These are phyloP conservation scores for Gallirallus australis DNA, from an alignment of 2,797 vertebrate species.

Conservation along the genomic window DNA sequence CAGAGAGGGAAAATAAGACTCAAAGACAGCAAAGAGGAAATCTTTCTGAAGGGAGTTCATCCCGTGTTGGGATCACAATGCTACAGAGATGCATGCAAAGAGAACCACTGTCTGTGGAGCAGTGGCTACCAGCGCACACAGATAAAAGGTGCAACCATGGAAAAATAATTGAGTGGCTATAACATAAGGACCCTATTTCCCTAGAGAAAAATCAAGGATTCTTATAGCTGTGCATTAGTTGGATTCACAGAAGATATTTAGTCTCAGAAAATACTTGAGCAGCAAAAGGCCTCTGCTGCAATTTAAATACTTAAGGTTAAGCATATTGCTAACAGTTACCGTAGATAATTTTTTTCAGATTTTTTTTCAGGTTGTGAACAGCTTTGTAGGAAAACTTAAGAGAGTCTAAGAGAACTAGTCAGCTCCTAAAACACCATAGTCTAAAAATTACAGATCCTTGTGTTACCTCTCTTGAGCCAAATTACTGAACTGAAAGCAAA, in stretches of 20 bases:
- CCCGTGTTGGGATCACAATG: background rate
- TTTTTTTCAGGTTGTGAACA: background rate
- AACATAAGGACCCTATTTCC: background rate
- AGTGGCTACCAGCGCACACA: background rate
- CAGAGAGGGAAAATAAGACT: background rate
- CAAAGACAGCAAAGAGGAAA: background rate
- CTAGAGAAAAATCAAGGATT: background rate
- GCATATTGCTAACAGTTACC: background rate
- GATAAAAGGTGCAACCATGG: background rate
- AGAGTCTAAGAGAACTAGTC: background rate
- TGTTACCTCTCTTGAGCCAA: constrained; percentile 1
- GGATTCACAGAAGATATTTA: background rate
- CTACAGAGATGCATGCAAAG: background rate
- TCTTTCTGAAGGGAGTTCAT: background rate
- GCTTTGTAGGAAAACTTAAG: background rate
- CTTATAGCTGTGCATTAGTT: background rate
- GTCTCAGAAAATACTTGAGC: background rate
- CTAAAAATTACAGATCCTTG: background rate
- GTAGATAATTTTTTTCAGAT: background rate
- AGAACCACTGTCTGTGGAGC: background rate
- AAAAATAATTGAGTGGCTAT: background rate
- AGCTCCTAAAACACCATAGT: background rate
- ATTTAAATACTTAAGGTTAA: background rate
- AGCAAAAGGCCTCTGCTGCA: background rate
- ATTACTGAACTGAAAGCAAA: constrained; percentile 48